A percentile compares a stretch with the other conserved stretches of the same genome.
phyloP scores from a whole-genome alignment of 2,797 vertebrate genomes.

The Cottoperca gobio region DNA sequence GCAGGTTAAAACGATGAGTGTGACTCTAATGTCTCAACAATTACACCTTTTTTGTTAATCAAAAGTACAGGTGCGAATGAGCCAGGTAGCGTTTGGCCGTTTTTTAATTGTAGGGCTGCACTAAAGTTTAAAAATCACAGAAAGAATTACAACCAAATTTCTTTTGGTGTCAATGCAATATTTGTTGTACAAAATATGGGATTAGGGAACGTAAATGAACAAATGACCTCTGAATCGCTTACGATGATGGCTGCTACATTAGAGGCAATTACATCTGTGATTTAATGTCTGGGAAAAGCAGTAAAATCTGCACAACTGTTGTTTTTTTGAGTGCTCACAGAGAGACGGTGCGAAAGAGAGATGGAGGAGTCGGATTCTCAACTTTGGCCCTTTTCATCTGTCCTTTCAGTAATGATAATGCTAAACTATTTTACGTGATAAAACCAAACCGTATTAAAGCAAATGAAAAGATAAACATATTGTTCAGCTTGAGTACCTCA shows the following conservation, averaged over 20 bases:
- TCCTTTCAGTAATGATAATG: neutral
- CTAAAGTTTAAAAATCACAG: neutral
- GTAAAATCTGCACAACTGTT: neutral
- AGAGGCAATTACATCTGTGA: neutral
- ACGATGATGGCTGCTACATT: neutral
- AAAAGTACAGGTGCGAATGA: slow-evolving; percentile 5
- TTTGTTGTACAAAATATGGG: neutral
- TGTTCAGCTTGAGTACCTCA: neutral
- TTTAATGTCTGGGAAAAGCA: neutral
- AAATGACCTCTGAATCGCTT: neutral
- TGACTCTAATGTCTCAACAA: slow-evolving; percentile 9
- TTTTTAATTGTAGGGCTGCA: neutral
- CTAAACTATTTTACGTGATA: too few species aligned
- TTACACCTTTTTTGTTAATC: slow-evolving; percentile 13
- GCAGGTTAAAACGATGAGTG: slow-evolving; percentile 13
- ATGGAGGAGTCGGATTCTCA: neutral
- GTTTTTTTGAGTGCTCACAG: neutral
- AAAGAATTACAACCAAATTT: neutral
- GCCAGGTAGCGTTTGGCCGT: neutral
- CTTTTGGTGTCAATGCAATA: neutral
- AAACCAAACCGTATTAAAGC: neutral
- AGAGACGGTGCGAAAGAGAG: neutral
- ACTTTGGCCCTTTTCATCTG: neutral
- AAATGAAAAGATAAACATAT: neutral
- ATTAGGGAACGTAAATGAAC: neutral